Evolutionary conservation across 1,140 invertebrate species (phyloP).

Genomic region (Dysdera silvatica): DNA sequence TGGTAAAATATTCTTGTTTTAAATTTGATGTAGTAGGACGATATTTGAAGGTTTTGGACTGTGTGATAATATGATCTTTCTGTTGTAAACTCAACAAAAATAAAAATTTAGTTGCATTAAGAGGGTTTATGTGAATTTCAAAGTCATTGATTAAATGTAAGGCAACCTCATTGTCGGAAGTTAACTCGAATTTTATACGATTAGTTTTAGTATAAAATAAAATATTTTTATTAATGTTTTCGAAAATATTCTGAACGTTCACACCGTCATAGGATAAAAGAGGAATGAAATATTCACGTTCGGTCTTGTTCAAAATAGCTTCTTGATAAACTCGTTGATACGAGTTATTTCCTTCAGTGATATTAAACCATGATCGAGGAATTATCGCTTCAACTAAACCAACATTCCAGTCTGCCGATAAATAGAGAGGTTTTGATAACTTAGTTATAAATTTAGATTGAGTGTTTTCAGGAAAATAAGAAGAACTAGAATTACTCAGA

Average conservation of each 20-base stretch:
- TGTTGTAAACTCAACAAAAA: slow-evolving; percentile 2
- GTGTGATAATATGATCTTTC: background rate
- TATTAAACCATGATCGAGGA: slow-evolving; percentile 9
- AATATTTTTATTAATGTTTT: background rate
- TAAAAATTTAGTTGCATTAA: slow-evolving; percentile 2
- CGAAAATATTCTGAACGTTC: background rate
- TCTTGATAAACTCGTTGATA: background rate
- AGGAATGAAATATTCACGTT: background rate
- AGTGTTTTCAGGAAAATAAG: background rate
- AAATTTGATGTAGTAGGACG: background rate
- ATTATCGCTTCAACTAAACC: slow-evolving; percentile 5
- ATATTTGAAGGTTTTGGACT: background rate
- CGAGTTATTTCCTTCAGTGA: background rate
- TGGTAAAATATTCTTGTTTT: background rate
- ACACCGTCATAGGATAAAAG: background rate
- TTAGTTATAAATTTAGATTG: background rate
- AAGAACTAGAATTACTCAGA: background rate
- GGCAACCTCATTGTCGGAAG: background rate
- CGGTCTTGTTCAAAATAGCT: background rate
- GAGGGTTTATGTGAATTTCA: slow-evolving; percentile 1
- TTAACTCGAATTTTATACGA: background rate
- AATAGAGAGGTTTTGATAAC: background rate
- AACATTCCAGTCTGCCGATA: background rate
- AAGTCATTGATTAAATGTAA: background rate
- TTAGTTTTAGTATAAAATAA: too few species aligned